Base-by-base conservation (phyloP, 2,113 vertebrate genomes). In the Triplophysa tibetana region DNA sequence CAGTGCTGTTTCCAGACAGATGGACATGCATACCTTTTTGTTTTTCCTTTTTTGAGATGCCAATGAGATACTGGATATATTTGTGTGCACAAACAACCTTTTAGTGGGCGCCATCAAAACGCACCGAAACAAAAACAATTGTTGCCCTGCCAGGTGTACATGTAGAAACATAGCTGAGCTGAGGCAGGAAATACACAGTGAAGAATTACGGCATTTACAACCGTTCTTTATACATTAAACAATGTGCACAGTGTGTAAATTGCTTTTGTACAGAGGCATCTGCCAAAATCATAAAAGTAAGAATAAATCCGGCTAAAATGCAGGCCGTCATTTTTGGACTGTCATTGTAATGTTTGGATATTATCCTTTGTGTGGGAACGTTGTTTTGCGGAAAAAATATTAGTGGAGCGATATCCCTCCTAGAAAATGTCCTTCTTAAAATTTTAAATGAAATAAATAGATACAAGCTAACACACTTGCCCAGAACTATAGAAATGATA, bases 21-120 rank as follows among this genome's bases (percentile, higher is more conserved):
- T 83, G 84, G 78, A 85, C 64, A 61, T 67, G 66, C 75, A 75
- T 78, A 85, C 84, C 84, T 83, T 83, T 85, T 85, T 80, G 61
- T 33, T 76, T 60, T 66, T 65, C 70, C 60, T 72, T 85, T 83
- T 85, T 78, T 73, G 61, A 76, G 19, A 78, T 83, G 75, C 84
- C 81, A 83, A 62, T 79, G 80, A 77, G 73, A 79, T 75, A 54
- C 76, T 81, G 79, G 70, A 65, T 77, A 66, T 73, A 75, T 81
- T 76, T 79, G 70, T 67, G 75, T 81, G 54, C 50, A 2, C 83
- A 84, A 75, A 81, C 58, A 75, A 67, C 54, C 64, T 24, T 58
- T 58, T 58, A 62, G 69, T 78, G 69, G 58, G 82, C 76, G 45
- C 75, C 54, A 78, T 81, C 63, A 73, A 24, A 73, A 63, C 11